Percentiles rank a stretch among this genome's conserved stretches.
Evolutionary conservation across 2,888 invertebrate species (phyloP).

Genomic region (Amaurobius ferox): DNA sequence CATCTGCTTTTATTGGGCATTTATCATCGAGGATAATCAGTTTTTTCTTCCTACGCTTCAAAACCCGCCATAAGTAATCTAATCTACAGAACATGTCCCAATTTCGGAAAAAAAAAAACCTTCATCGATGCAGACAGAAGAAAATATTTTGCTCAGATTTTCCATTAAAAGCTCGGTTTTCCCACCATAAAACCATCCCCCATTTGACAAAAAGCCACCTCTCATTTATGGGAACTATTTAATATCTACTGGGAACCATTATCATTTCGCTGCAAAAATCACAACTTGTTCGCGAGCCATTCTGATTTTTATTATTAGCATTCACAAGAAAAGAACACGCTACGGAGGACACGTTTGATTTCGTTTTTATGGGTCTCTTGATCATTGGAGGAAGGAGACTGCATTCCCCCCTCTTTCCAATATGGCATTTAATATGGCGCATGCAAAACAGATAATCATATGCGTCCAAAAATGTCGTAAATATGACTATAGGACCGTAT

Average conservation of each 20-base stretch:
- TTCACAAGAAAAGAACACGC: constrained; percentile 49
- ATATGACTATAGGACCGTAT: constrained; percentile 64
- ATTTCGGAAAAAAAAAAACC: no score
- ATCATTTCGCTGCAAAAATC: constrained; percentile 48
- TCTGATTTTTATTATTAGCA: constrained; percentile 37
- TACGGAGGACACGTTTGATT: constrained; percentile 34
- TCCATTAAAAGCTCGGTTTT: neutral
- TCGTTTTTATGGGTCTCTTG: constrained; percentile 63
- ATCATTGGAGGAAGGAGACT: constrained; percentile 51
- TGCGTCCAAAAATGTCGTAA: constrained; percentile 59
- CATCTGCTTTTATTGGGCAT: no score
- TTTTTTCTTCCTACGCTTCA: no score
- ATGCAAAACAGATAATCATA: constrained; percentile 70
- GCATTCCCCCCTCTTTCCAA: neutral
- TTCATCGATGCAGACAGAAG: no score
- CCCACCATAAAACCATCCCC: constrained; percentile 12
- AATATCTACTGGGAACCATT: constrained; percentile 42
- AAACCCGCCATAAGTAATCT: no score
- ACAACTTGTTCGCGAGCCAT: constrained; percentile 36
- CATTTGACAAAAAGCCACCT: neutral
- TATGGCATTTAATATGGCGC: constrained; percentile 56
- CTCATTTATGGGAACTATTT: constrained; percentile 32
- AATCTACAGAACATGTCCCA: no score
- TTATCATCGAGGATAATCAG: no score
- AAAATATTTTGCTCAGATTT: no score